Percentiles rank a stretch among this genome's conserved stretches.
These are phyloP conservation scores for Campoplex nolae DNA, from an alignment of 2,888 invertebrate genomes.

Conservation along the genomic window DNA sequence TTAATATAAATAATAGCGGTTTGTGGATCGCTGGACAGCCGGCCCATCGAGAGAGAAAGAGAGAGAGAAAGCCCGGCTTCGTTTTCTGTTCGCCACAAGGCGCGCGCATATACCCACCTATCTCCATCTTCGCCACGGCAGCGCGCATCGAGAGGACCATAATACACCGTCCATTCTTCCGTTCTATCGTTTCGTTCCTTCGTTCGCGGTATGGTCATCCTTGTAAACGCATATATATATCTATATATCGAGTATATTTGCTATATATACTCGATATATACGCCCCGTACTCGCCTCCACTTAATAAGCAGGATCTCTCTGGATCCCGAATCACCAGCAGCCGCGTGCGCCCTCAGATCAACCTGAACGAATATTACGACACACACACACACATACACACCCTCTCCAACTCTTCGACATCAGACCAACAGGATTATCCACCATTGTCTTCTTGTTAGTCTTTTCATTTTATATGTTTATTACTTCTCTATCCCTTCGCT, in stretches of 20 bases:
- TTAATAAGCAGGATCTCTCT: conserved; percentile 83
- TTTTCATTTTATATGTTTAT: conserved; percentile 22
- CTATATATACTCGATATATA: conserved; percentile 61
- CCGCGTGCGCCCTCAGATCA: conserved; percentile 71
- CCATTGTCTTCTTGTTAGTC: conserved; percentile 24
- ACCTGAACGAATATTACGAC: conserved; percentile 60
- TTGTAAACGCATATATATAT: conserved; percentile 30
- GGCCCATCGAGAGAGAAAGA: conserved; percentile 2
- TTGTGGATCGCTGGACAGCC: conserved; percentile 79
- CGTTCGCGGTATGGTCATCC: conserved; percentile 59
- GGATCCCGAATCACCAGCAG: conserved; percentile 81
- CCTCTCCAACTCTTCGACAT: conserved; percentile 19
- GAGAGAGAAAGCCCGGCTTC: background rate
- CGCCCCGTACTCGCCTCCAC: conserved; percentile 81
- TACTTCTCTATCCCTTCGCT: conserved; percentile 14
- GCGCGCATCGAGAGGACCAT: conserved; percentile 75
- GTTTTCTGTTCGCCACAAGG: conserved; percentile 53
- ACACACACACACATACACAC: conserved; percentile 14
- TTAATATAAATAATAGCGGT: conserved; percentile 85
- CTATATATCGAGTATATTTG: background rate
- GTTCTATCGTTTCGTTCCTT: conserved; percentile 61
- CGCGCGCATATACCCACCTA: conserved; percentile 79
- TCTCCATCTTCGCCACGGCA: conserved; percentile 81
- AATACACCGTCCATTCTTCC: conserved; percentile 78
- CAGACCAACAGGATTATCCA: conserved; percentile 55